Percentiles rank a stretch among this genome's conserved stretches.
phyloP scores from a whole-genome alignment of 2,797 vertebrate genomes.

The Toxotes lorentzi region DNA sequence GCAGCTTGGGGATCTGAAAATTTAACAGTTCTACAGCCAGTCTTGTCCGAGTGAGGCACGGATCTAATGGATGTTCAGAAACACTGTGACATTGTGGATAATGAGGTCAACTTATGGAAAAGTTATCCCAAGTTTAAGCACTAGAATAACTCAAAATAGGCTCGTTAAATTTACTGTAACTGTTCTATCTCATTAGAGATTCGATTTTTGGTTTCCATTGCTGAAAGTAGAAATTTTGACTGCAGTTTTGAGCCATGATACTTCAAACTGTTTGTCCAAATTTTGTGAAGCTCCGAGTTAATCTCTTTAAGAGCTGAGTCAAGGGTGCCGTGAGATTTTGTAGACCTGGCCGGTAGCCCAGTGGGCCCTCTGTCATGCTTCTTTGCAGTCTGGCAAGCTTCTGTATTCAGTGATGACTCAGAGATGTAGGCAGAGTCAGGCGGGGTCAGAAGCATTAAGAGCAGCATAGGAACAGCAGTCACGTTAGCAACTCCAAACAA shows the following conservation, averaged over 20 bases:
- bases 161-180: neutral
- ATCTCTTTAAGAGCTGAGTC: constrained; percentile 54
- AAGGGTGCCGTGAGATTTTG: constrained; percentile 48
- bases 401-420: constrained; percentile 60
- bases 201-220: constrained; percentile 20
- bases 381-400: constrained; percentile 47
- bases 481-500: constrained; percentile 48
- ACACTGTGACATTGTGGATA: constrained; percentile 19
- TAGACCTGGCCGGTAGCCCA: constrained; percentile 47
- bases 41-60: constrained; percentile 42
- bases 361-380: constrained; percentile 49
- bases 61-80: constrained; percentile 42
- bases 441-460: constrained; percentile 57
- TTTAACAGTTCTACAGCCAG: constrained; percentile 30
- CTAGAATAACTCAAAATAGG: constrained; percentile 7
- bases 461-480: constrained; percentile 26
- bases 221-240: constrained; percentile 16
- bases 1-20: constrained; percentile 48
- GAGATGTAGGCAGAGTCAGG: constrained; percentile 49
- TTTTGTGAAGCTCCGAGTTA: constrained; percentile 28
- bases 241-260: neutral
- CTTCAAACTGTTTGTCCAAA: constrained; percentile 27
- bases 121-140: constrained; percentile 22
- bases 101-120: constrained; percentile 38
- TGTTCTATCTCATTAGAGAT: constrained; percentile 10